Percentiles rank a stretch among this genome's conserved stretches.
Evolutionary conservation across 2,888 invertebrate species (phyloP).

Genomic region (Clistopyga incitator): DNA sequence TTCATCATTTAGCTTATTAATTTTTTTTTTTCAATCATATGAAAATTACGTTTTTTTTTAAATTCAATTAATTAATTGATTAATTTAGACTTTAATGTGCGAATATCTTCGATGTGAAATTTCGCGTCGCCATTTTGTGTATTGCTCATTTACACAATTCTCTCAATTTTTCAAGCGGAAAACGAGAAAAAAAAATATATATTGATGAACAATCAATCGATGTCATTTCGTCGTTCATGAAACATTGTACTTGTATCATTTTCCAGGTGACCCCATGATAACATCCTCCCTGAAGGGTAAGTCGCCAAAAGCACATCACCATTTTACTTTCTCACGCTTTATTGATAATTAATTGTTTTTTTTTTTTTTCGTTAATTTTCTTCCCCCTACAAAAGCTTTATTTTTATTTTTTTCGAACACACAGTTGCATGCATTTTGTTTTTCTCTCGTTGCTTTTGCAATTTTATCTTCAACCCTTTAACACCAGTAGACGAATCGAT

Average conservation of each 20-base stretch:
- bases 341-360: background rate
- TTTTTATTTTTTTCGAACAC: background rate
- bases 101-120: too few species aligned
- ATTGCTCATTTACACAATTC: too few species aligned
- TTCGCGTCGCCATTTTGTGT: too few species aligned
- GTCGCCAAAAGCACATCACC: conserved; percentile 74
- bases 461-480: background rate
- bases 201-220: conserved; percentile 10
- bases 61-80: too few species aligned
- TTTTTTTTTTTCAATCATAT: too few species aligned
- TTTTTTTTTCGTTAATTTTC: too few species aligned
- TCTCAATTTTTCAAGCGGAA: too few species aligned
- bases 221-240: conserved; percentile 74
- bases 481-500: background rate
- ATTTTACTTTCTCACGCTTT: conserved; percentile 42
- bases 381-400: background rate
- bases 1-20: too few species aligned
- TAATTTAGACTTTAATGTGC: too few species aligned
- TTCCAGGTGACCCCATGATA: conserved; percentile 84
- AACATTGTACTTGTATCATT: conserved; percentile 82
- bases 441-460: conserved; percentile 16
- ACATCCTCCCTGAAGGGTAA: conserved; percentile 84
- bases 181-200: background rate
- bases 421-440: conserved; percentile 25
- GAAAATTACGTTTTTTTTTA: too few species aligned